Percentiles rank a stretch among this genome's conserved stretches.
Conservation (phyloP, 64 coral and sea anemone genomes). For the Anthopleura sola region DNA sequence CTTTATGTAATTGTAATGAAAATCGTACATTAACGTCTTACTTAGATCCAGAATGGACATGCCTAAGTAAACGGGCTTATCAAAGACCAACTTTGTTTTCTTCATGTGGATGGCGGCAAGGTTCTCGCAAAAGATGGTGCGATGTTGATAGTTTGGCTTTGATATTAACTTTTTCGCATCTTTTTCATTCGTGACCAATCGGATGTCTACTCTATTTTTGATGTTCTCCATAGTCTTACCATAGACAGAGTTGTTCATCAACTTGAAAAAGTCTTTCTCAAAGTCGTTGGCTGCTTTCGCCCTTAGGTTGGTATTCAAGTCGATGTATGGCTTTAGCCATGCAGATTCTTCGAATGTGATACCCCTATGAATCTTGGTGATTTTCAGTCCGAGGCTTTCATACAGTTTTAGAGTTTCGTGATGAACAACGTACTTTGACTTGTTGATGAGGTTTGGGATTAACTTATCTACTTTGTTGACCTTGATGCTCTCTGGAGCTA, state of each 20-base stretch:
- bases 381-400: not conserved
- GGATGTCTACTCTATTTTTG: conserved; percentile 3
- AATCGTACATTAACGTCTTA: conserved; percentile 31
- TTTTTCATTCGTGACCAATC: not conserved
- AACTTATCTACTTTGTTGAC: not conserved
- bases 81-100: conserved; percentile 13
- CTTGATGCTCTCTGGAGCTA: not conserved
- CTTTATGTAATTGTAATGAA: conserved; percentile 24
- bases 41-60: conserved; percentile 33
- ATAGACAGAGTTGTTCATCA: conserved; percentile 20
- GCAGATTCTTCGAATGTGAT: conserved; percentile 2
- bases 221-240: conserved; percentile 31
- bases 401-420: not conserved
- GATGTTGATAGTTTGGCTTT: conserved; percentile 15
- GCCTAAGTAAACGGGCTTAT: conserved; percentile 25
- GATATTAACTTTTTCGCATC: not conserved
- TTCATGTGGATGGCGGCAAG: conserved; percentile 8
- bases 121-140: conserved; percentile 12
- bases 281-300: not conserved
- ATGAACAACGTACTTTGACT: not conserved
- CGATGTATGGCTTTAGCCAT: not conserved
- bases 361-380: not conserved
- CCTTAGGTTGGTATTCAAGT: not conserved
- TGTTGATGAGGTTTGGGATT: conserved; percentile 12
- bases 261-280: conserved; percentile 26